These are phyloP conservation scores for Hoplias malabaricus DNA, from an alignment of 2,113 vertebrate species.

Conservation along the genomic window DNA sequence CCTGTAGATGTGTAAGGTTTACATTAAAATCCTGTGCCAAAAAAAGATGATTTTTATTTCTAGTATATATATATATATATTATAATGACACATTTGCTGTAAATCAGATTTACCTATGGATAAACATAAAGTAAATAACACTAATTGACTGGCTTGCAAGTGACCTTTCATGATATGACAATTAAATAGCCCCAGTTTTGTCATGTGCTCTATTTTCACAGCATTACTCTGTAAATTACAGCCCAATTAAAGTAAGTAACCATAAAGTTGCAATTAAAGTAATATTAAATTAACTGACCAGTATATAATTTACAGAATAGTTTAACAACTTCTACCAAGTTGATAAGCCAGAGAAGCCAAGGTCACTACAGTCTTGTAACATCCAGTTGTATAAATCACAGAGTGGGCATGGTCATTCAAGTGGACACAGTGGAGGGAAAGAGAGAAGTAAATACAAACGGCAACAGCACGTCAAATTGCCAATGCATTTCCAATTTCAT, in stretches of 20 bases:
- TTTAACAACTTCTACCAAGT: not conserved
- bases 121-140: no score
- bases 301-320: not conserved
- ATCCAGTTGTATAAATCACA: not conserved
- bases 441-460: not conserved
- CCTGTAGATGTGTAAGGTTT: no score
- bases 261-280: not conserved
- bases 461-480: constrained; percentile 35
- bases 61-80: no score
- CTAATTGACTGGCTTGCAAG: no score
- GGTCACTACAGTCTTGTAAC: not conserved
- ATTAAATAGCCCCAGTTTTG: no score
- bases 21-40: no score
- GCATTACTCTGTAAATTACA: not conserved
- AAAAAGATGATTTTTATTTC: no score
- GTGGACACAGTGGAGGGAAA: not conserved
- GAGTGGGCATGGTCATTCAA: not conserved
- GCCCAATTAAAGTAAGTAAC: not conserved
- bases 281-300: not conserved
- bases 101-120: no score
- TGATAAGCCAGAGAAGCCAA: not conserved
- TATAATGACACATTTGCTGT: no score
- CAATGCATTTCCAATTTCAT: constrained; percentile 43
- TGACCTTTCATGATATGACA: no score
- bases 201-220: not conserved